Evolutionary conservation across 2,797 vertebrate genomes (phyloP).

Genomic region (Benthosema pterotum): DNA sequence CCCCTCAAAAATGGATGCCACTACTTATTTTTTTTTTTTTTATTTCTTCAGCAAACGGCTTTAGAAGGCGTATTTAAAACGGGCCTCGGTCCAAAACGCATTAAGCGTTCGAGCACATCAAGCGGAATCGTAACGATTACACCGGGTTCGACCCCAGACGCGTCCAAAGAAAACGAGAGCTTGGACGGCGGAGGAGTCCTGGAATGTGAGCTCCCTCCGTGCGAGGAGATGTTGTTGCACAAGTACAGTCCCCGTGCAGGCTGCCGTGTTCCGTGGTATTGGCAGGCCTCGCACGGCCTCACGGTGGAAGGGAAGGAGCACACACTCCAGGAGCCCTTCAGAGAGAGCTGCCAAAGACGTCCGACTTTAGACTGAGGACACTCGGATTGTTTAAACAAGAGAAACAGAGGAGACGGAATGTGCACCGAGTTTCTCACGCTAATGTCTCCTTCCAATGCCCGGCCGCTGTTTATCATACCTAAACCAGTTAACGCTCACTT

Average conservation of each 20-base stretch:
- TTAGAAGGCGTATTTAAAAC: no score
- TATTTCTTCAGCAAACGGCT: no score
- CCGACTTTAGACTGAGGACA: slow-evolving; percentile 38
- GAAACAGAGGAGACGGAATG: no score
- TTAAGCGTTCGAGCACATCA: no score
- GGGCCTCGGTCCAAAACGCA: no score
- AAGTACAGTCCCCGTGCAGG: slow-evolving; percentile 15
- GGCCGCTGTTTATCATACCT: slow-evolving; percentile 2
- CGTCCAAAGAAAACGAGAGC: not conserved
- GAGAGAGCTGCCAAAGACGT: slow-evolving; percentile 24
- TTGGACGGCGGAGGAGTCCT: not conserved
- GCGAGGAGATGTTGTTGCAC: slow-evolving; percentile 23
- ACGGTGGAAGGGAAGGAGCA: slow-evolving; percentile 33
- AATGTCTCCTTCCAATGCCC: slow-evolving; percentile 25
- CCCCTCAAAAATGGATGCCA: no score
- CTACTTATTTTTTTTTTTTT: no score
- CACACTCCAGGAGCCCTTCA: slow-evolving; percentile 20
- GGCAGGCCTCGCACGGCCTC: slow-evolving; percentile 5
- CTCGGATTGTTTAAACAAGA: slow-evolving; percentile 6
- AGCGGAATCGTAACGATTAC: no score
- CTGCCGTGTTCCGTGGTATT: slow-evolving; percentile 24
- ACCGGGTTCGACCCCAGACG: no score
- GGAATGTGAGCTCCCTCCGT: slow-evolving; percentile 17
- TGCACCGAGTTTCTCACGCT: slow-evolving; percentile 12
- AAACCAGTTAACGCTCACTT: not conserved